These are phyloP conservation scores for Akabosia matsudoensis DNA, from an alignment of 1,140 invertebrate genomes.

Conservation along the genomic window DNA sequence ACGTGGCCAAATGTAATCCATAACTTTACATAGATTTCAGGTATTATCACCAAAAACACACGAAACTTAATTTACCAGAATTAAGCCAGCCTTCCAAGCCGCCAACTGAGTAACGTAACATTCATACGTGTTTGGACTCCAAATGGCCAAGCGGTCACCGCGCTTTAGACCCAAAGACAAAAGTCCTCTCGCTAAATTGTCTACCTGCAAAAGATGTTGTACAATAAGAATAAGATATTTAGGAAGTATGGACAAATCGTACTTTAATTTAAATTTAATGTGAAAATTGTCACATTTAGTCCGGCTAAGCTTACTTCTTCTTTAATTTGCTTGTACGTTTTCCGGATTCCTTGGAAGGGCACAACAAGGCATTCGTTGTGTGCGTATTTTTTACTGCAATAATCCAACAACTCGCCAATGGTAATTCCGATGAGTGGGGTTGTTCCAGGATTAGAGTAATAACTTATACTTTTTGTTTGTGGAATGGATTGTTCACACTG, in stretches of 20 bases:
- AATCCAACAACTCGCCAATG: slow-evolving; percentile 61
- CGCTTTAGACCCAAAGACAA: slow-evolving; percentile 68
- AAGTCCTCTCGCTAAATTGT: slow-evolving; percentile 76
- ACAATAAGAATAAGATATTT: no score
- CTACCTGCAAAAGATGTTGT: slow-evolving; percentile 62
- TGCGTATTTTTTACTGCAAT: slow-evolving; percentile 57
- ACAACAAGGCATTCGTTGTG: slow-evolving; percentile 59
- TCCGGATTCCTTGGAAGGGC: slow-evolving; percentile 57
- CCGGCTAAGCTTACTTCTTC: slow-evolving; percentile 60
- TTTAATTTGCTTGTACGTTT: slow-evolving; percentile 64
- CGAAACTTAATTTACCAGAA: slow-evolving; percentile 75
- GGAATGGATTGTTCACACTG: background rate
- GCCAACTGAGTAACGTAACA: slow-evolving; percentile 79
- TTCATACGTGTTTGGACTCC: slow-evolving; percentile 78
- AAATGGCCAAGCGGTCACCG: slow-evolving; percentile 83
- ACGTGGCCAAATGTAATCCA: slow-evolving; percentile 16
- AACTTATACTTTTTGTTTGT: slow-evolving; percentile 39
- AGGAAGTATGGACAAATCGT: no score
- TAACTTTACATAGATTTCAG: no score
- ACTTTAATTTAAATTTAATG: no score
- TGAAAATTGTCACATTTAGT: no score
- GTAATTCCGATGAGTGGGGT: slow-evolving; percentile 61
- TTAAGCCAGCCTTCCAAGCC: slow-evolving; percentile 73
- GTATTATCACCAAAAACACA: slow-evolving; percentile 30
- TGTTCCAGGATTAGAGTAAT: slow-evolving; percentile 55